Evolutionary conservation across 1,140 invertebrate genomes (phyloP).

Genomic region (Diachasmimorpha longicaudata): DNA sequence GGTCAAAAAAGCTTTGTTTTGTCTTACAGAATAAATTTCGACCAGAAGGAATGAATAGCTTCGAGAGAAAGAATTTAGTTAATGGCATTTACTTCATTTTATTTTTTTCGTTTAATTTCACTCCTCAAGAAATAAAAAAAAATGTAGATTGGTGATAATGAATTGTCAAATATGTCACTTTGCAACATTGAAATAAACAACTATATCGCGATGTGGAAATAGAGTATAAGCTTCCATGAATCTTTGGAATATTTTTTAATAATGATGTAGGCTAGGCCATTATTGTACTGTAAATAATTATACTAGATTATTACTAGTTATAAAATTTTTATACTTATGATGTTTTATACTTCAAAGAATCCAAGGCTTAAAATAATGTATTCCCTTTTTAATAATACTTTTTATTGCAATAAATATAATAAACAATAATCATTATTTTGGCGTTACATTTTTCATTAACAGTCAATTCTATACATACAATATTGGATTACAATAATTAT

Average conservation of each 20-base stretch:
- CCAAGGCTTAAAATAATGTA: too few relatives aligned
- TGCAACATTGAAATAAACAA: slow-evolving; percentile 10
- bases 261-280: not conserved
- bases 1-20: too few relatives aligned
- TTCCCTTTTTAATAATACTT: slow-evolving; percentile 40
- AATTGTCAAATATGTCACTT: not conserved
- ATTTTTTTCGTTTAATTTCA: too few relatives aligned
- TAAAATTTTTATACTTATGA: not conserved
- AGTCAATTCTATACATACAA: slow-evolving; percentile 51
- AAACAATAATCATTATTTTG: slow-evolving; percentile 46
- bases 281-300: not conserved
- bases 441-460: slow-evolving; percentile 48
- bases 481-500: slow-evolving; percentile 45
- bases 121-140: too few relatives aligned
- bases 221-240: not conserved
- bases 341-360: not conserved
- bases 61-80: too few relatives aligned
- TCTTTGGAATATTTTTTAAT: not conserved
- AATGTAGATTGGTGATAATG: too few relatives aligned
- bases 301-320: not conserved
- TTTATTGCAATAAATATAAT: slow-evolving; percentile 54
- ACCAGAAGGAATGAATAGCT: too few relatives aligned
- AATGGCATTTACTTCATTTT: too few relatives aligned
- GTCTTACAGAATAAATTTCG: too few relatives aligned
- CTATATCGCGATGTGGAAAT: too few relatives aligned